Percentiles rank a stretch among this genome's conserved stretches.
Conservation (phyloP, 1,140 invertebrate species). For the Vanessa tameamea region DNA sequence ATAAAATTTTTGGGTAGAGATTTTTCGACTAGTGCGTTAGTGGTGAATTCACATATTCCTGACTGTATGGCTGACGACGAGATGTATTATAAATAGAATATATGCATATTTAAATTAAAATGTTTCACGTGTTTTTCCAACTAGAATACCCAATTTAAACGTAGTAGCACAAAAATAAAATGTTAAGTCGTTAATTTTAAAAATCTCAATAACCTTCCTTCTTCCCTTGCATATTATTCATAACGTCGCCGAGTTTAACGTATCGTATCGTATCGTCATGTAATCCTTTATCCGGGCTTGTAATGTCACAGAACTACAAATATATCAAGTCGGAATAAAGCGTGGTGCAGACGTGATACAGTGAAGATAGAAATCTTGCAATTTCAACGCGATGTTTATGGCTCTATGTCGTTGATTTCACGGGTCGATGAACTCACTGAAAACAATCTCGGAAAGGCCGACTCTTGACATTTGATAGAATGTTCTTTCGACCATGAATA, state of each 20-base stretch:
- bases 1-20: too few relatives aligned
- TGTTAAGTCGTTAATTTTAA: neutral
- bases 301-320: slow-evolving; percentile 3
- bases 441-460: slow-evolving; percentile 73
- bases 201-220: neutral
- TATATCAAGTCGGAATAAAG: neutral
- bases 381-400: slow-evolving; percentile 62
- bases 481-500: slow-evolving; percentile 67
- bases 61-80: too few relatives aligned
- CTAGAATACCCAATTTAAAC: too few relatives aligned
- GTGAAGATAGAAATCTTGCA: slow-evolving; percentile 51
- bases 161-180: too few relatives aligned
- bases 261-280: neutral
- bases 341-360: slow-evolving; percentile 21
- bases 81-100: too few relatives aligned
- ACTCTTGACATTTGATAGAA: slow-evolving; percentile 75
- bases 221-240: neutral
- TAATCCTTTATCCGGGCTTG: neutral
- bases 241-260: neutral
- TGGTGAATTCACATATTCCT: too few relatives aligned
- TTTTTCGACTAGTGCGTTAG: too few relatives aligned
- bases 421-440: slow-evolving; percentile 59
- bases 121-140: too few relatives aligned
- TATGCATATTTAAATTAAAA: neutral
- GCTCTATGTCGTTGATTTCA: slow-evolving; percentile 69